Percentiles rank a stretch among this genome's conserved stretches.
Evolutionary conservation across 2,888 invertebrate species (phyloP).

Genomic region (Exocentrus adspersus): DNA sequence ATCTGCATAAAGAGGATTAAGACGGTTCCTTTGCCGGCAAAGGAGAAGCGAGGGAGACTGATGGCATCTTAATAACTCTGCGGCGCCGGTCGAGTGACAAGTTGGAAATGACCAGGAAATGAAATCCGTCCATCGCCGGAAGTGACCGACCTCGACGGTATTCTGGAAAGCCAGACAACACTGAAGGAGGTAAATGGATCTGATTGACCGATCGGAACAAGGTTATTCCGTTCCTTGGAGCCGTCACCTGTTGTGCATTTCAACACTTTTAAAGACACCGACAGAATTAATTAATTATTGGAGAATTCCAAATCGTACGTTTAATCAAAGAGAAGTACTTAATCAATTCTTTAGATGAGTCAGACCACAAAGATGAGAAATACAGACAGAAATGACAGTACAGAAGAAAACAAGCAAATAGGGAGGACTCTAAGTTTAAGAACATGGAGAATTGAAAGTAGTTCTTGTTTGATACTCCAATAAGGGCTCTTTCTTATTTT

Average conservation of each 20-base stretch:
- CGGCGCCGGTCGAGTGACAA: constrained; percentile 42
- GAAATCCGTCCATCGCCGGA: constrained; percentile 51
- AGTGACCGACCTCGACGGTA: constrained; percentile 3
- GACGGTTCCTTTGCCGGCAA: constrained; percentile 29
- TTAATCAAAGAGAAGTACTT: too few species aligned
- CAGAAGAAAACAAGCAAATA: too few species aligned
- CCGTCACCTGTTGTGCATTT: neutral
- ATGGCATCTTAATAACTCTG: constrained; percentile 44
- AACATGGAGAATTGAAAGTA: too few species aligned
- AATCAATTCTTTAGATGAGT: too few species aligned
- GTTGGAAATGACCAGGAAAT: constrained; percentile 56
- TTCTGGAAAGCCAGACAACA: constrained; percentile 11
- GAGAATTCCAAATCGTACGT: too few species aligned
- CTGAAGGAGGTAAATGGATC: constrained; percentile 15
- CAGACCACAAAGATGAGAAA: too few species aligned
- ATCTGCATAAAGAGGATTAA: constrained; percentile 40
- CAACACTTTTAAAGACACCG: too few species aligned
- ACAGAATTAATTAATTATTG: too few species aligned
- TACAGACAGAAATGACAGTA: too few species aligned
- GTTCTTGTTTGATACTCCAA: too few species aligned
- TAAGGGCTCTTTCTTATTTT: too few species aligned
- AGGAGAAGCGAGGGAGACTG: constrained; percentile 42
- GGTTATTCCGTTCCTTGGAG: neutral
- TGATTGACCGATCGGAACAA: neutral
- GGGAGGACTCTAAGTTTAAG: too few species aligned